Evolutionary conservation across 2,113 vertebrate species (phyloP), one percentile per base, ranked within the genome.

Genomic region (Herpetotheres cachinnans): DNA sequence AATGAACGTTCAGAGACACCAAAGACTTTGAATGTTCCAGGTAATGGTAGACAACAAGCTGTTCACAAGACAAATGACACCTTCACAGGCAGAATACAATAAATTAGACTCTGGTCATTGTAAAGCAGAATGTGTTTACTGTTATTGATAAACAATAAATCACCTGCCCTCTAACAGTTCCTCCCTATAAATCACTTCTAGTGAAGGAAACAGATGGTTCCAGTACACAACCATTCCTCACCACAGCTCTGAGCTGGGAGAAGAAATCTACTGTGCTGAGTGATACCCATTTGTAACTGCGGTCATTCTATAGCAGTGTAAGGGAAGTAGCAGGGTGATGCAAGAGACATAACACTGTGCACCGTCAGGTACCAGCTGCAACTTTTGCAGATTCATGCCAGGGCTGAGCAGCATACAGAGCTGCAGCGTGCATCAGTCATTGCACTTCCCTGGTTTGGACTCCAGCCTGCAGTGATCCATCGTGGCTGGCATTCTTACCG

Each of bases 131-230:
- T 11, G 54, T 86, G 95, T 94, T 97, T 94, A 79, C 91, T 74
- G 74, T 80, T 93, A 98, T 97, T 91, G 94, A 97, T 97, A 94
- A 97, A 79, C 95, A 95, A 95, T 97, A 97, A 97, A 97, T 97
- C 97, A 97, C 72, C 79, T 92, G 95, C 92, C 86, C 90, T 89
- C 95, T 70, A 93, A 46, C 80, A 96, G 93, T 89, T 93, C 93
- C 86, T 95, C 90, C 94, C 90, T 69, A 97, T 97, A 97, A 91
- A 97, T 97, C 96, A 96, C 88, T 76, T 71, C 47, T 74, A 91
- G 2, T 26, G 86, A 79, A 72, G 61, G 66, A 88, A 98, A 67
- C 74, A 58, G 93, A 96, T 71, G 82, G 59, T 47, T 94, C 71
- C 89, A 95, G 92, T 0, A 20, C 1, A 49, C 82, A 91, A 89